Conservation (phyloP, 2,797 vertebrate species). For the Urosaurus nigricauda region DNA sequence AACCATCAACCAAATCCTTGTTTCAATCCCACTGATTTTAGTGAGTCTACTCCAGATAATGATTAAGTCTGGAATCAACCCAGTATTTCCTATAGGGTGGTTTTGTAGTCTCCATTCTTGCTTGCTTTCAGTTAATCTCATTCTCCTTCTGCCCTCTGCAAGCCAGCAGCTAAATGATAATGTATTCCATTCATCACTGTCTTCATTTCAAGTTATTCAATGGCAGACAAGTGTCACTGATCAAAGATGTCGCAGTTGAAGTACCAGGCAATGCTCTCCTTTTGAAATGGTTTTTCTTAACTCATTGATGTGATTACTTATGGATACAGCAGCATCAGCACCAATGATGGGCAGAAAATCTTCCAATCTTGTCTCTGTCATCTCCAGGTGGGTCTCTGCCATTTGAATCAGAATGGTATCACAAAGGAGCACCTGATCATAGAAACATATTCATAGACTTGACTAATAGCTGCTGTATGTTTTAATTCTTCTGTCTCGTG, state of each 20-base stretch:
- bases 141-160: constrained; percentile 51
- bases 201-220: constrained; percentile 43
- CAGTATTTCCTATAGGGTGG: constrained; percentile 66
- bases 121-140: constrained; percentile 55
- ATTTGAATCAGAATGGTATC: constrained; percentile 22
- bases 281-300: constrained; percentile 37
- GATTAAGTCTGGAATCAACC: neutral
- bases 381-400: neutral
- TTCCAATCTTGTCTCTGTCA: neutral
- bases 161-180: constrained; percentile 46
- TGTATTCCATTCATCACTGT: constrained; percentile 31
- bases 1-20: constrained; percentile 58
- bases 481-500: constrained; percentile 1
- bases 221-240: constrained; percentile 27
- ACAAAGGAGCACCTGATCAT: constrained; percentile 1
- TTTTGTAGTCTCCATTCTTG: constrained; percentile 46
- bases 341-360: constrained; percentile 19
- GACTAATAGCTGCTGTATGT: constrained; percentile 9
- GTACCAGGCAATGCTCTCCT: neutral
- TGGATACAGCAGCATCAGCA: constrained; percentile 2
- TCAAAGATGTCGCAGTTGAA: constrained; percentile 51
- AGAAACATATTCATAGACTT: neutral
- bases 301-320: neutral
- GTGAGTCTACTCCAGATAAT: constrained; percentile 23
- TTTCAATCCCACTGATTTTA: constrained; percentile 1